phyloP scores from a whole-genome alignment of 1,140 invertebrate species.

The Drosophila pallidifrons region DNA sequence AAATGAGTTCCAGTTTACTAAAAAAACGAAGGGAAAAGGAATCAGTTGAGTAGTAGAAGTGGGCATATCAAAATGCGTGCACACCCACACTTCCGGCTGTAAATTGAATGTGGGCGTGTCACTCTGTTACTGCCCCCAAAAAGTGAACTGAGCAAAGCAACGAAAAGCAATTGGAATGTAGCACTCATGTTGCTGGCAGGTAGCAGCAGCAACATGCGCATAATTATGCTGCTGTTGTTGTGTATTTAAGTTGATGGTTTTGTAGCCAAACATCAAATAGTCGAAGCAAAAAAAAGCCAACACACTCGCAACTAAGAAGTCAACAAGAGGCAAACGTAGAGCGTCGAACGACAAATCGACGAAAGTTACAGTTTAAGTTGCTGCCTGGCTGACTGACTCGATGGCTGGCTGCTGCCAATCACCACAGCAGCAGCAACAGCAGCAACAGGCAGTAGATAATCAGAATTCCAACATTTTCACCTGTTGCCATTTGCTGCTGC shows the following conservation, averaged over 20 bases:
- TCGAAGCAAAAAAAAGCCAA: slow-evolving; percentile 16
- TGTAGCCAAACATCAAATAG: slow-evolving; percentile 71
- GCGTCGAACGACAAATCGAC: slow-evolving; percentile 75
- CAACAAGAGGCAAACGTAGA: slow-evolving; percentile 45
- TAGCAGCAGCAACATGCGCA: slow-evolving; percentile 34
- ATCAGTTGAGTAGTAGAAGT: slow-evolving; percentile 20
- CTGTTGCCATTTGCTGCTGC: slow-evolving; percentile 76
- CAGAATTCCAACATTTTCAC: slow-evolving; percentile 83
- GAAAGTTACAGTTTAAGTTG: slow-evolving; percentile 83
- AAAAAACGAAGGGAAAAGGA: slow-evolving; percentile 16
- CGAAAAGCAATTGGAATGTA: slow-evolving; percentile 61
- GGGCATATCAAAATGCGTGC: slow-evolving; percentile 69
- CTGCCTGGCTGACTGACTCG: slow-evolving; percentile 27
- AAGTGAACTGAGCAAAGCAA: slow-evolving; percentile 18
- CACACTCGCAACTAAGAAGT: slow-evolving; percentile 31
- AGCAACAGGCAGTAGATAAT: slow-evolving; percentile 70
- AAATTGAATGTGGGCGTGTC: slow-evolving; percentile 81
- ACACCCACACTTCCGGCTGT: slow-evolving; percentile 82
- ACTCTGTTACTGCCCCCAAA: slow-evolving; percentile 26
- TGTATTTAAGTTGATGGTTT: slow-evolving; percentile 60
- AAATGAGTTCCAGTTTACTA: slow-evolving; percentile 82
- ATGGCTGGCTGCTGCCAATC: slow-evolving; percentile 22
- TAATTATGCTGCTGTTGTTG: slow-evolving; percentile 70
- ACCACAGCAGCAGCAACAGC: slow-evolving; percentile 37
- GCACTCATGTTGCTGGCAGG: slow-evolving; percentile 60